Percentiles rank a stretch among this genome's conserved stretches.
phyloP scores from a whole-genome alignment of 2,113 vertebrate species.

The Theristicus caerulescens region DNA sequence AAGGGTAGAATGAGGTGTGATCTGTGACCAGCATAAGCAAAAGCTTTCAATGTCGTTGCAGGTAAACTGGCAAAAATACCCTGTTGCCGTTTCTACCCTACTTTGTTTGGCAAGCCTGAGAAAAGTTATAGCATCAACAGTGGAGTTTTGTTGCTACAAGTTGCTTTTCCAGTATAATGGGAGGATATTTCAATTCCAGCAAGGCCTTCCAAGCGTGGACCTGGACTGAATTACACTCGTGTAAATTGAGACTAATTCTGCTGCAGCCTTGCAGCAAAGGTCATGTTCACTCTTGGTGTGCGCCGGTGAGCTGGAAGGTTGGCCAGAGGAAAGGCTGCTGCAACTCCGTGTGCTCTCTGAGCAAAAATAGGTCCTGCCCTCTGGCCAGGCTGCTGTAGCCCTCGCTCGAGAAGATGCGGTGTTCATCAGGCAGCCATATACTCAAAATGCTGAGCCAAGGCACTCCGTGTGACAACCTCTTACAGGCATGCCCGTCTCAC shows the following conservation, averaged over 20 bases:
- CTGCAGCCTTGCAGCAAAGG: neutral
- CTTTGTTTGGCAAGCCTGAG: neutral
- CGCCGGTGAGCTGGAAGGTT: accelerated
- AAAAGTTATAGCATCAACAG: neutral
- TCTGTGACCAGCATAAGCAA: neutral
- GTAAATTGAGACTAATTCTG: neutral
- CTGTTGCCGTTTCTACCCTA: neutral
- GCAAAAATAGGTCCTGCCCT: neutral
- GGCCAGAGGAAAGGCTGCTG: neutral
- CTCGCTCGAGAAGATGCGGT: accelerated
- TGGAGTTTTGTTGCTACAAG: neutral
- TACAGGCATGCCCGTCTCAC: neutral
- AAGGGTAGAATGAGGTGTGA: constrained; percentile 59
- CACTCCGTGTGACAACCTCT: neutral
- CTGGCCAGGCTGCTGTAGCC: neutral
- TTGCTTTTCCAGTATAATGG: neutral
- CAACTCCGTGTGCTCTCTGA: neutral
- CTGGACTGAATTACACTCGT: neutral
- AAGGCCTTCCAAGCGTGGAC: neutral
- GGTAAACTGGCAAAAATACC: neutral
- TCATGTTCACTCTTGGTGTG: neutral
- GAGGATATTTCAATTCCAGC: neutral
- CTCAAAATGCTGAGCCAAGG: neutral
- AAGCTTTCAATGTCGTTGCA: neutral
- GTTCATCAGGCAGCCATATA: neutral